These are phyloP conservation scores for Chionis minor DNA, from an alignment of 2,113 vertebrate species.

Conservation along the genomic window DNA sequence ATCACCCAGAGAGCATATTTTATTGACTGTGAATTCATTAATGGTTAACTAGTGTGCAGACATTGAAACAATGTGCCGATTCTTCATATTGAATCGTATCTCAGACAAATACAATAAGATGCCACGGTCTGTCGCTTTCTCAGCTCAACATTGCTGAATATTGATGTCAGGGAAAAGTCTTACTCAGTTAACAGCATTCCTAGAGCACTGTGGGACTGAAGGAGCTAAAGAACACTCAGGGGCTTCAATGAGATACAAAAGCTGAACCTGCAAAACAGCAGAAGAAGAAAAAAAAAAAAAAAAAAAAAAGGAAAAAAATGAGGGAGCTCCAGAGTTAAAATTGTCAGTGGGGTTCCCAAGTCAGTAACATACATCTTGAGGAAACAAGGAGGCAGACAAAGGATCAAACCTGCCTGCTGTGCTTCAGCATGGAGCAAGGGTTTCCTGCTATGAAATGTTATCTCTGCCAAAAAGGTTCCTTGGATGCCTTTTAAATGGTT, in stretches of 20 bases:
- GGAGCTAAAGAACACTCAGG: not conserved
- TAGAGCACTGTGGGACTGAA: not conserved
- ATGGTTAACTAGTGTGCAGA: constrained; percentile 51
- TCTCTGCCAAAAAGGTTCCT: not conserved
- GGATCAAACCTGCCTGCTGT: not conserved
- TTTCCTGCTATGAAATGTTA: not conserved
- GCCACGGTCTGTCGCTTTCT: constrained; percentile 32
- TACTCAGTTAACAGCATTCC: constrained; percentile 21
- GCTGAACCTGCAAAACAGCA: not conserved
- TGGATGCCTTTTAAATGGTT: not conserved
- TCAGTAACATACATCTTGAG: not conserved
- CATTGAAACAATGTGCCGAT: constrained; percentile 50
- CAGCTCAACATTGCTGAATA: constrained; percentile 19
- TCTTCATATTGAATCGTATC: constrained; percentile 43
- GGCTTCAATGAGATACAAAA: not conserved
- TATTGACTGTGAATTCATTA: constrained; percentile 54
- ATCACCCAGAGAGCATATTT: constrained; percentile 29
- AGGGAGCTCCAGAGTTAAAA: not conserved
- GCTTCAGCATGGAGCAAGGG: not conserved
- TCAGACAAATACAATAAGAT: constrained; percentile 55
- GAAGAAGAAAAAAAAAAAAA: not conserved
- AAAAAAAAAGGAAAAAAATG: not conserved
- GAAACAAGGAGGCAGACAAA: not conserved
- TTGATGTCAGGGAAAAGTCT: constrained; percentile 51
- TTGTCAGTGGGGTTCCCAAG: not conserved